Evolutionary conservation across 2,888 invertebrate genomes (phyloP).

Genomic region (Schizotus pectinicornis): DNA sequence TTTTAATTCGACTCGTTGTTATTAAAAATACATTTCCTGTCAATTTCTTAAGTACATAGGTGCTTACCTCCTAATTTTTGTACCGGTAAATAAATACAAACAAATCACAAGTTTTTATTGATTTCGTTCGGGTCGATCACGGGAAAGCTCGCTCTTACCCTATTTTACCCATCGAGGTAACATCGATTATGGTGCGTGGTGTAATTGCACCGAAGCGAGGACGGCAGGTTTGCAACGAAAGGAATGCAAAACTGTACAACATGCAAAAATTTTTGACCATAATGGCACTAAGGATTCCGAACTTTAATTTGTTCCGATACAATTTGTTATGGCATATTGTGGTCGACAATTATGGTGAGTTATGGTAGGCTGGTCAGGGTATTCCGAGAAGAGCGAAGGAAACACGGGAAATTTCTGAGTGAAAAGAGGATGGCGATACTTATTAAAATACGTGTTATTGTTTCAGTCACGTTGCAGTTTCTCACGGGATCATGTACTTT

Average conservation of each 20-base stretch:
- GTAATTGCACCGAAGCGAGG: too few species aligned
- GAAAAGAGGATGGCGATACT: slow-evolving; percentile 49
- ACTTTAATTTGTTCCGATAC: slow-evolving; percentile 45
- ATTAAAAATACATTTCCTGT: slow-evolving; percentile 45
- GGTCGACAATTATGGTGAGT: slow-evolving; percentile 52
- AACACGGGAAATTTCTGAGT: slow-evolving; percentile 5
- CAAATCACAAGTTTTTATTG: slow-evolving; percentile 6
- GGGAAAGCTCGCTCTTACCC: too few species aligned
- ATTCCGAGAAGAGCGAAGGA: slow-evolving; percentile 27
- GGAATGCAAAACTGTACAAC: background rate
- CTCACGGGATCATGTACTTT: slow-evolving; percentile 57
- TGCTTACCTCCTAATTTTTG: slow-evolving; percentile 7
- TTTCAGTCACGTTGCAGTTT: slow-evolving; percentile 60
- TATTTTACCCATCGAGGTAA: background rate
- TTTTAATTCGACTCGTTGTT: slow-evolving; percentile 37
- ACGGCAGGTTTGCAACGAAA: too few species aligned
- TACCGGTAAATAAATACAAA: slow-evolving; percentile 17
- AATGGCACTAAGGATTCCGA: slow-evolving; percentile 13
- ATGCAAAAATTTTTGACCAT: too few species aligned
- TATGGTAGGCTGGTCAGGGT: slow-evolving; percentile 49
- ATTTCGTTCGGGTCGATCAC: too few species aligned
- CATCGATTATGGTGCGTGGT: too few species aligned
- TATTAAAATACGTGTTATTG: slow-evolving; percentile 60
- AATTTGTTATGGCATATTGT: slow-evolving; percentile 52
- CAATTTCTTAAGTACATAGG: slow-evolving; percentile 36